Evolutionary conservation across 2,888 invertebrate species (phyloP).

Genomic region (Amphipoea oculea): DNA sequence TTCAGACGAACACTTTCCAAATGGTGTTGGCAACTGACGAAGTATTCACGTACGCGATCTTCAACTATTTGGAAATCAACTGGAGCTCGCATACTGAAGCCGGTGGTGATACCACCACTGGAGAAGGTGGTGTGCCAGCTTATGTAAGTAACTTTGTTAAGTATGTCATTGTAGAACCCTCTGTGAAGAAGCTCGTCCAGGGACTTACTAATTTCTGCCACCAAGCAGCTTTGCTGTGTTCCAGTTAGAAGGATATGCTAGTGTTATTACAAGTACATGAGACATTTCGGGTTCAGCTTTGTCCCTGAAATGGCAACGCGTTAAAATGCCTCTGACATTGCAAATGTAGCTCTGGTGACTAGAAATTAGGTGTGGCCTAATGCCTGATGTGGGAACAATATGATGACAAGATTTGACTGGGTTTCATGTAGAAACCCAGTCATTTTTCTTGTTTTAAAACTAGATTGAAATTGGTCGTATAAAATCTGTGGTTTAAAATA

Average conservation of each 20-base stretch:
- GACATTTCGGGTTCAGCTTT: no score
- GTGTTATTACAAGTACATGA: not conserved
- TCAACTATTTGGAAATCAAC: conserved; percentile 97
- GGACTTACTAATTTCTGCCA: not conserved
- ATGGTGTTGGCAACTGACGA: conserved; percentile 97
- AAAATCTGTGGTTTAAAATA: no score
- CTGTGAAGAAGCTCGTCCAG: not conserved
- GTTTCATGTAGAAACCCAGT: not conserved
- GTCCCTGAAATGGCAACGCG: not conserved
- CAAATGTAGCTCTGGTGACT: not conserved
- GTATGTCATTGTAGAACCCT: no score
- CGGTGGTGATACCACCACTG: conserved; percentile 96
- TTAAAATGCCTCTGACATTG: not conserved
- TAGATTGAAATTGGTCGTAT: no score
- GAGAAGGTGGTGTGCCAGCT: conserved; percentile 96
- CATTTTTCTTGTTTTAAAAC: no score
- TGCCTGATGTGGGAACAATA: not conserved
- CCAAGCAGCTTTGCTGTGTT: not conserved
- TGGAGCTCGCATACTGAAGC: conserved; percentile 98
- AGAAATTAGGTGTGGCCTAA: not conserved
- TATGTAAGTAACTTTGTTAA: conserved; percentile 91
- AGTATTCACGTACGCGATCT: conserved; percentile 98
- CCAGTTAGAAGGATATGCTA: not conserved
- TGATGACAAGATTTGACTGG: no score
- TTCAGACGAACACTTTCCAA: conserved; percentile 98